Evolutionary conservation across 30 jellyfish, hydroid and myxozoan species (phyloP).

Genomic region (Calvadosia cruxmelitensis): DNA sequence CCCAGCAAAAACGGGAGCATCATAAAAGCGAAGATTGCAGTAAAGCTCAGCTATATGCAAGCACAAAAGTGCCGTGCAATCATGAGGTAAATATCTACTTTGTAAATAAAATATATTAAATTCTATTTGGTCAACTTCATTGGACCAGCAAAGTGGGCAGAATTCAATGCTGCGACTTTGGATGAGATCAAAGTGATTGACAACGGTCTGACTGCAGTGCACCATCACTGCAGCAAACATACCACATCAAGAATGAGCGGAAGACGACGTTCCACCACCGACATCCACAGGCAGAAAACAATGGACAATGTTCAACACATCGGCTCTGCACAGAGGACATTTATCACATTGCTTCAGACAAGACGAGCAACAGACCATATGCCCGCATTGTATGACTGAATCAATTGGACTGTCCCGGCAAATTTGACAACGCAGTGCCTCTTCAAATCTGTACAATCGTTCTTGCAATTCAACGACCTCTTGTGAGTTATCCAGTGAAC

Average conservation of each 20-base stretch:
- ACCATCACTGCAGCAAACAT: no score
- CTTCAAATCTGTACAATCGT: conserved; percentile 33
- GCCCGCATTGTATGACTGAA: conserved; percentile 91
- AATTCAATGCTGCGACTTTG: neutral
- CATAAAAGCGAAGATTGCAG: no score
- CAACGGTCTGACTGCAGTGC: no score
- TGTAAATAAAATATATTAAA: no score
- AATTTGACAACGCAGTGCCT: conserved; percentile 53
- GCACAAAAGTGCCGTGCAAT: no score
- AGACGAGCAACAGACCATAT: conserved; percentile 47
- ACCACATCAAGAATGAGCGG: no score
- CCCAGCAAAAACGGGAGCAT: no score
- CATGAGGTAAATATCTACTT: no score
- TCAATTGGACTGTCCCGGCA: conserved; percentile 69
- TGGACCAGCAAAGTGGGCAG: neutral
- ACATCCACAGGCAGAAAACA: conserved; percentile 44
- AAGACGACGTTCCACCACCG: neutral
- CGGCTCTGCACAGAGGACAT: conserved; percentile 86
- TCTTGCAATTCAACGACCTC: conserved; percentile 24
- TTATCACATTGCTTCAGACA: conserved; percentile 36
- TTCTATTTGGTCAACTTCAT: neutral
- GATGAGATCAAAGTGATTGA: no score
- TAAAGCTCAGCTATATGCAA: no score
- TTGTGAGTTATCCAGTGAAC: neutral
- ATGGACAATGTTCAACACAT: conserved; percentile 23